phyloP scores from a whole-genome alignment of 2,113 vertebrate species.

The Microtus ochrogaster region DNA sequence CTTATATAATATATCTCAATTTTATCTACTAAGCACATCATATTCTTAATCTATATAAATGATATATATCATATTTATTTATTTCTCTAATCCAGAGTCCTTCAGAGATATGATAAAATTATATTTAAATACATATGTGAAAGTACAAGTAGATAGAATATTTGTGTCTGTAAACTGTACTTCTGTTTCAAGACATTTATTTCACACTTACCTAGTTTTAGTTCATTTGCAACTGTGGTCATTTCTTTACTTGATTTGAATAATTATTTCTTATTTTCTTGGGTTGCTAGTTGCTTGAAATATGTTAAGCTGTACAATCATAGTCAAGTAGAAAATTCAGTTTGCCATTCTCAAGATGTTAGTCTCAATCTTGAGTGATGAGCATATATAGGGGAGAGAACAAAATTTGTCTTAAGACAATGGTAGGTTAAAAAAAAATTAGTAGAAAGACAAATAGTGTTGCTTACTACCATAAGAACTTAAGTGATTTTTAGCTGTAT shows the following conservation, averaged over 20 bases:
- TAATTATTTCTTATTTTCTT: neutral
- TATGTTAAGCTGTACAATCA: neutral
- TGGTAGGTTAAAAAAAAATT: neutral
- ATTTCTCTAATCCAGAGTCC: neutral
- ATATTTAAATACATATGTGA: neutral
- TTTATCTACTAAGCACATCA: neutral
- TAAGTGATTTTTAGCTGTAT: neutral
- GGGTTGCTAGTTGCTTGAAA: neutral
- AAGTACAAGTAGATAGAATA: neutral
- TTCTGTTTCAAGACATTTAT: neutral
- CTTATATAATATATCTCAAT: neutral
- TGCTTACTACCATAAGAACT: rapidly evolving
- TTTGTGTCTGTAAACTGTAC: neutral
- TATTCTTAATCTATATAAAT: neutral
- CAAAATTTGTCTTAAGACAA: neutral
- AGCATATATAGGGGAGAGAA: neutral
- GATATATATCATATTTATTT: neutral
- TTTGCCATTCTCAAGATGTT: neutral
- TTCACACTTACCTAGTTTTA: neutral
- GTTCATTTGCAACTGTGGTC: neutral
- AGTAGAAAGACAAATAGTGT: rapidly evolving
- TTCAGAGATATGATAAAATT: neutral
- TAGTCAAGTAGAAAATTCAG: neutral
- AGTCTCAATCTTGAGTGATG: neutral
- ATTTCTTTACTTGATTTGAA: neutral